Evolutionary conservation across 2,113 vertebrate species (phyloP).

Genomic region (Eubucco bourcierii): DNA sequence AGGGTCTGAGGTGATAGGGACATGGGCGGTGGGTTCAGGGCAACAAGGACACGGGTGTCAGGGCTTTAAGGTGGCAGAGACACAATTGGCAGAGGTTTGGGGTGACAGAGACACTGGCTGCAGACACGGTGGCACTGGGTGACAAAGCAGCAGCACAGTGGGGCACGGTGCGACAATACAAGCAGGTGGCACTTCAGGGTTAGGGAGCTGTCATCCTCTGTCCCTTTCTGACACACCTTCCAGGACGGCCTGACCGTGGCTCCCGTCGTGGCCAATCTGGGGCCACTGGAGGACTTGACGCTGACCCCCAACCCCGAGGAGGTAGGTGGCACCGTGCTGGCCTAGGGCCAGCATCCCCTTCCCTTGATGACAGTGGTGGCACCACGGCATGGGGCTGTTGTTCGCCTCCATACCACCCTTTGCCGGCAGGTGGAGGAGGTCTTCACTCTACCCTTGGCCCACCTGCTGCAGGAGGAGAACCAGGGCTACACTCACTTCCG

Average conservation of each 20-base stretch:
- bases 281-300: slow-evolving; percentile 79
- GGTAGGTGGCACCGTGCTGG: slow-evolving; percentile 63
- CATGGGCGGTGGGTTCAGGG: neutral
- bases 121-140: neutral
- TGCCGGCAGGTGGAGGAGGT: slow-evolving; percentile 86
- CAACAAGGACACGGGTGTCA: neutral
- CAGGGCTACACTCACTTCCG: slow-evolving; percentile 90
- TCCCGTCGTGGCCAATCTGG: slow-evolving; percentile 86
- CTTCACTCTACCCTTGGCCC: slow-evolving; percentile 83
- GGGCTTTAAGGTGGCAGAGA: neutral
- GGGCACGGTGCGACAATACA: fast-evolving
- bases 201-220: neutral
- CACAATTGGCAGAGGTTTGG: no score
- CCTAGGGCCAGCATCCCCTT: neutral
- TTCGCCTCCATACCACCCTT: neutral
- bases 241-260: slow-evolving; percentile 65
- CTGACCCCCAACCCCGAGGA: slow-evolving; percentile 86
- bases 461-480: slow-evolving; percentile 81
- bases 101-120: neutral
- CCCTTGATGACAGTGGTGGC: neutral
- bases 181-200: fast-evolving
- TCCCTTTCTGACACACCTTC: neutral
- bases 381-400: no score
- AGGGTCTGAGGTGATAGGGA: neutral
- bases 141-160: neutral